These are phyloP conservation scores for Oryzias curvinotus DNA, from an alignment of 2,113 vertebrate species.

Conservation along the genomic window DNA sequence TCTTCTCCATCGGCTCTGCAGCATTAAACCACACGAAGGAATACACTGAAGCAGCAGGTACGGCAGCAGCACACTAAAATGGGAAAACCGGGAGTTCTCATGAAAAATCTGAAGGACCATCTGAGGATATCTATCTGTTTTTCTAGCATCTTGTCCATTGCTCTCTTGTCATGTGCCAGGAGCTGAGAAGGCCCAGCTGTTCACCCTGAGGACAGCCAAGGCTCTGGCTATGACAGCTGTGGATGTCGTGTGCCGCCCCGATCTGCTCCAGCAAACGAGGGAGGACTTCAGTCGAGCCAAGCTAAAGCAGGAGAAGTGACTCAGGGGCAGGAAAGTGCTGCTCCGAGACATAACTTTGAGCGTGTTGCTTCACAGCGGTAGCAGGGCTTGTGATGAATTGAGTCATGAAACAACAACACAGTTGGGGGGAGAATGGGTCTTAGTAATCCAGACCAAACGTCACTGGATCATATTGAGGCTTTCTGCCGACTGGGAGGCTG, in stretches of 20 bases:
- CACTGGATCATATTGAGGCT: no score
- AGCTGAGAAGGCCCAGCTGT: slow-evolving; percentile 85
- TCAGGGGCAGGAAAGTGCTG: neutral
- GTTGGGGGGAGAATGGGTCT: no score
- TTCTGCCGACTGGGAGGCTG: no score
- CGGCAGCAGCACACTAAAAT: neutral
- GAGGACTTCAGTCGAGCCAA: slow-evolving; percentile 80
- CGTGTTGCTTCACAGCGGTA: neutral
- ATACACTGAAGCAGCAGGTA: slow-evolving; percentile 86
- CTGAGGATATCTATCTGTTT: neutral
- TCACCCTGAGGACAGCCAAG: slow-evolving; percentile 83
- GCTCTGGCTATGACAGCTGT: slow-evolving; percentile 88
- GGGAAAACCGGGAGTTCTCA: neutral
- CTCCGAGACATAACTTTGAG: neutral
- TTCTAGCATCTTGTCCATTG: slow-evolving; percentile 11
- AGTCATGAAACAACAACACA: no score
- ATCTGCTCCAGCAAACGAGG: slow-evolving; percentile 77
- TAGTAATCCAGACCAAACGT: no score
- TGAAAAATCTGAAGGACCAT: slow-evolving; percentile 7
- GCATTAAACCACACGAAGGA: slow-evolving; percentile 87
- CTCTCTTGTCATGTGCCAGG: slow-evolving; percentile 66
- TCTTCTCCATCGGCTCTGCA: slow-evolving; percentile 85
- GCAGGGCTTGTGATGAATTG: no score
- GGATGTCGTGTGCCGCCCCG: slow-evolving; percentile 84
- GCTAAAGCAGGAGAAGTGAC: slow-evolving; percentile 70